phyloP scores from a whole-genome alignment of 2,888 invertebrate species.

The Melinaea marsaeus region DNA sequence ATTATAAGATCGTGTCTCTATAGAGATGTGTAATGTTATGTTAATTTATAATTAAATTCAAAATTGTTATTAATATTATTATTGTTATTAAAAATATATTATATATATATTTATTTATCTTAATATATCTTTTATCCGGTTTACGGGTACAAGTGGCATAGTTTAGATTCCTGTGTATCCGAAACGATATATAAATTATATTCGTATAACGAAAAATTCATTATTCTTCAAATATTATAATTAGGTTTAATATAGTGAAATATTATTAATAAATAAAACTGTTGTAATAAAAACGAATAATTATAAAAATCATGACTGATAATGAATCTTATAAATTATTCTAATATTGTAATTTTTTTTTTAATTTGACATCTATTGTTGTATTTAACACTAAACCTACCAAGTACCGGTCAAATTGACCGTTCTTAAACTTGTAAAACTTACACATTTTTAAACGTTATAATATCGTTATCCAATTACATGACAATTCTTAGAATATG shows the following conservation, averaged over 20 bases:
- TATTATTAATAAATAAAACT: neutral
- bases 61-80: too few species aligned
- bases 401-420: neutral
- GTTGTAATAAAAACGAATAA: neutral
- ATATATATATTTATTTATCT: too few species aligned
- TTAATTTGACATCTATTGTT: neutral
- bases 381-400: neutral
- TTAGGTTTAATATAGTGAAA: too few species aligned
- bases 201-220: slow-evolving; percentile 2
- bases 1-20: slow-evolving; percentile 10
- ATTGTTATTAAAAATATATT: too few species aligned
- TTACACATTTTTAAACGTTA: too few species aligned
- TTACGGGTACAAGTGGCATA: too few species aligned
- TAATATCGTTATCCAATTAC: too few species aligned
- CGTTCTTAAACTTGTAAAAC: too few species aligned
- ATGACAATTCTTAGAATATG: too few species aligned
- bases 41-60: too few species aligned
- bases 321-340: slow-evolving; percentile 6
- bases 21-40: neutral
- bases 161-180: too few species aligned
- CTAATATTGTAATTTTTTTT: neutral
- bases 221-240: neutral
- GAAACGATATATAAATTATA: neutral
- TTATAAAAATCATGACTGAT: slow-evolving; percentile 5
- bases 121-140: too few species aligned